These are phyloP conservation scores for Melipona beecheii DNA, from an alignment of 2,888 invertebrate species.

Conservation along the genomic window DNA sequence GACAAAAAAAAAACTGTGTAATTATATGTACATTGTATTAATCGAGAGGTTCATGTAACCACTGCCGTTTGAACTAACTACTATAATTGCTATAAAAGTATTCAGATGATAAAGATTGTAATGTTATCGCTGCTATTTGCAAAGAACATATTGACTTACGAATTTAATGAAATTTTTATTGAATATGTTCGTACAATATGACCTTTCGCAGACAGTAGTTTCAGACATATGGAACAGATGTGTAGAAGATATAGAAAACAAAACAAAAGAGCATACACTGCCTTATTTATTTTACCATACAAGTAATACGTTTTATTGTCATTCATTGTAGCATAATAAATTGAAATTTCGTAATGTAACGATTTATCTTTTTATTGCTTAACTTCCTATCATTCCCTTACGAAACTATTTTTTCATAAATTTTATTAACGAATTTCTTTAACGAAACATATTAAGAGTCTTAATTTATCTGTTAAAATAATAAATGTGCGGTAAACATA, in stretches of 20 bases:
- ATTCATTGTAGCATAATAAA: constrained; percentile 80
- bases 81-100: constrained; percentile 55
- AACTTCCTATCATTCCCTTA: neutral
- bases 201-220: constrained; percentile 39
- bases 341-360: constrained; percentile 75
- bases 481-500: neutral
- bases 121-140: constrained; percentile 37
- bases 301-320: constrained; percentile 80
- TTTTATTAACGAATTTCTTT: neutral
- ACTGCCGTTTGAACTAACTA: constrained; percentile 73
- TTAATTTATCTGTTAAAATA: neutral
- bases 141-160: constrained; percentile 29
- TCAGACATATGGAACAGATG: constrained; percentile 46
- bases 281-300: constrained; percentile 83
- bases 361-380: neutral
- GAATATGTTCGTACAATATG: constrained; percentile 27
- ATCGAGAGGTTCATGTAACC: constrained; percentile 69
- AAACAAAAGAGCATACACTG: constrained; percentile 79
- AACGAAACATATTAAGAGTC: neutral
- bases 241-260: constrained; percentile 55
- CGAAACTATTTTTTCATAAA: neutral
- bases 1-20: constrained; percentile 33
- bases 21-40: constrained; percentile 55
- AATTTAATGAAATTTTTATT: neutral
- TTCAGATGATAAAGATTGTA: constrained; percentile 50